Evolutionary conservation across 2,888 invertebrate species (phyloP).

Genomic region (Pandemis corylana): DNA sequence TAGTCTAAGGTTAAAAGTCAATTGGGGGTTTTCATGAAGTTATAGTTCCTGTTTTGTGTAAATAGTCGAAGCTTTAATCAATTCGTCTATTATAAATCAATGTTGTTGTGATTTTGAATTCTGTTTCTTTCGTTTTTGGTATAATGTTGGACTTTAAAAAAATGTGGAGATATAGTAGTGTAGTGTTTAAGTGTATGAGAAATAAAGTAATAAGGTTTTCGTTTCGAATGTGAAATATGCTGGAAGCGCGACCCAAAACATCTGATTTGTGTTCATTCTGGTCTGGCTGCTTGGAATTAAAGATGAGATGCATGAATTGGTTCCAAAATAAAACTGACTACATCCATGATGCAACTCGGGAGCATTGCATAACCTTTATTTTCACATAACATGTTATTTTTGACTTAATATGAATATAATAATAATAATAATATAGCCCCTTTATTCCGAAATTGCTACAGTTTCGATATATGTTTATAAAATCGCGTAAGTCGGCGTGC

Average conservation of each 20-base stretch:
- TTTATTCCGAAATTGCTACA: too few species aligned
- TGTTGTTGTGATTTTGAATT: conserved; percentile 53
- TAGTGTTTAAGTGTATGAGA: not conserved
- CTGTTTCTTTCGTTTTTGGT: conserved; percentile 44
- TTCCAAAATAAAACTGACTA: not conserved
- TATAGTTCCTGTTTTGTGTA: conserved; percentile 31
- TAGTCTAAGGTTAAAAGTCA: conserved; percentile 1
- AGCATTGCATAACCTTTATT: conserved; percentile 6
- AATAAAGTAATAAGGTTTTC: not conserved
- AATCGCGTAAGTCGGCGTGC: too few species aligned
- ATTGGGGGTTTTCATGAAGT: not conserved
- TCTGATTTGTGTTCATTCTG: not conserved
- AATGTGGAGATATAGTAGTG: not conserved
- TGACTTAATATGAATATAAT: too few species aligned
- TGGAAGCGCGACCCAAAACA: not conserved
- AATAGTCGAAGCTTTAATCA: conserved; percentile 58
- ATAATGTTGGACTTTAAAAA: not conserved
- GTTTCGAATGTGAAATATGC: not conserved
- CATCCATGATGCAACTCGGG: not conserved
- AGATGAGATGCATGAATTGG: not conserved
- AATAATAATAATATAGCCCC: too few species aligned
- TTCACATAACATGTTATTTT: not conserved
- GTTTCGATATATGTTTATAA: too few species aligned
- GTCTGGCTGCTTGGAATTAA: not conserved
- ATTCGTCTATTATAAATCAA: conserved; percentile 58